Conservation (phyloP, 2,113 vertebrate species). For the Ptilonorhynchus violaceus region DNA sequence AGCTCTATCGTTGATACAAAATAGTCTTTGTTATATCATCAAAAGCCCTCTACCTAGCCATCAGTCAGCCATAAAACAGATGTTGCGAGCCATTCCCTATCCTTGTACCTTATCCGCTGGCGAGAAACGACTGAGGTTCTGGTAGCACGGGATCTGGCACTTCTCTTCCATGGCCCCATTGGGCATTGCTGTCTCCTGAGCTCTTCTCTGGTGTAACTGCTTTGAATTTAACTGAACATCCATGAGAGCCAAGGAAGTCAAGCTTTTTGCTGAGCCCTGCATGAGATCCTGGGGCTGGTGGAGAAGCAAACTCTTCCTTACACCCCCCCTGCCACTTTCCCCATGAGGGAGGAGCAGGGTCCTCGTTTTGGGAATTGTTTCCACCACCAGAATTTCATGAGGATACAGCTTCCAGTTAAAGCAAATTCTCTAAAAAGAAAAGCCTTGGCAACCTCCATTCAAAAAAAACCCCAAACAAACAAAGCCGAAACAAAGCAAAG, state of each 20-base stretch:
- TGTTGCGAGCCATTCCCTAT: background rate
- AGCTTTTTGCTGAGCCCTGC: background rate
- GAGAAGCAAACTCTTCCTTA: background rate
- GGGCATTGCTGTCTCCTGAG: background rate
- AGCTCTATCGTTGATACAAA: background rate
- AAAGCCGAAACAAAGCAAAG: background rate
- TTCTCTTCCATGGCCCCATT: background rate
- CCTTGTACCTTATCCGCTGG: background rate
- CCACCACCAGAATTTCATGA: background rate
- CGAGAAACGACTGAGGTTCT: background rate
- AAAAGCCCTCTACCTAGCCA: background rate
- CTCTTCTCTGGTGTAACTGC: background rate
- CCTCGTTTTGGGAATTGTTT: accelerated
- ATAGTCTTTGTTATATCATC: background rate
- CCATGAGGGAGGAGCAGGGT: accelerated
- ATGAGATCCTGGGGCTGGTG: accelerated
- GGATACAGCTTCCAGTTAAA: background rate
- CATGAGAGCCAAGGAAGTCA: background rate
- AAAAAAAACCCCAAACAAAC: background rate
- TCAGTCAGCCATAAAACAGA: background rate
- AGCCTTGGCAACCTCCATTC: background rate
- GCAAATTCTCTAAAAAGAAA: background rate
- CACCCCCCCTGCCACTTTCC: accelerated
- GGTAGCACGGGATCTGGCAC: background rate
- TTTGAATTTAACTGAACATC: background rate